These are phyloP conservation scores for Bettongia penicillata DNA, from an alignment of 2,113 vertebrate genomes.

Conservation along the genomic window DNA sequence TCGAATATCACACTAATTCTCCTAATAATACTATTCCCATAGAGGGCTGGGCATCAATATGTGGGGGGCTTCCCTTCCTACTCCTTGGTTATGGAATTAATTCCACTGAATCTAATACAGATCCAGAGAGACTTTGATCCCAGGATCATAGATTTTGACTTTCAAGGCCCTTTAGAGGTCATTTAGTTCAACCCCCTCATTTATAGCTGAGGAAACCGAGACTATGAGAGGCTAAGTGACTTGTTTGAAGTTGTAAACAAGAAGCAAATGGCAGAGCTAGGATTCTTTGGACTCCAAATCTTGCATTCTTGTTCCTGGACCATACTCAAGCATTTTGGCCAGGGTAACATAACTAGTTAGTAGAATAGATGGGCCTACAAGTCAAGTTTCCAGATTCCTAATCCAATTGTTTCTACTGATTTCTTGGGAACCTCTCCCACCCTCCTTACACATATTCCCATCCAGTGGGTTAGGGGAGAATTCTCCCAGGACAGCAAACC, in stretches of 20 bases:
- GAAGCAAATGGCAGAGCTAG: neutral
- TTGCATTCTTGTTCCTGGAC: neutral
- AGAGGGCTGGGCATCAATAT: neutral
- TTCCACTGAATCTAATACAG: neutral
- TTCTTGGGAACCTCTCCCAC: neutral
- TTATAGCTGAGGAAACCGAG: neutral
- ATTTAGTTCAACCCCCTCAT: neutral
- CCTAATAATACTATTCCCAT: neutral
- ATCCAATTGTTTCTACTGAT: neutral
- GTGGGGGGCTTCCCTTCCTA: neutral
- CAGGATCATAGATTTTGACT: neutral
- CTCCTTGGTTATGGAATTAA: neutral
- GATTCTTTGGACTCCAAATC: neutral
- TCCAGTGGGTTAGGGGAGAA: neutral
- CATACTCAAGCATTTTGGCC: neutral
- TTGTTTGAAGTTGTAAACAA: neutral
- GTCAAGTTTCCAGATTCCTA: neutral
- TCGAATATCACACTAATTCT: neutral
- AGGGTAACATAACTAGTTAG: neutral
- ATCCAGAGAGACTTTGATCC: neutral
- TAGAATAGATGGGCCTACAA: neutral
- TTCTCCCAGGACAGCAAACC: neutral
- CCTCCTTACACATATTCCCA: neutral
- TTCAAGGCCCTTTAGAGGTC: neutral
- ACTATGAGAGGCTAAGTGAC: neutral